Base-by-base conservation (phyloP, 2,797 vertebrate species). In the Anguilla pacifica region DNA sequence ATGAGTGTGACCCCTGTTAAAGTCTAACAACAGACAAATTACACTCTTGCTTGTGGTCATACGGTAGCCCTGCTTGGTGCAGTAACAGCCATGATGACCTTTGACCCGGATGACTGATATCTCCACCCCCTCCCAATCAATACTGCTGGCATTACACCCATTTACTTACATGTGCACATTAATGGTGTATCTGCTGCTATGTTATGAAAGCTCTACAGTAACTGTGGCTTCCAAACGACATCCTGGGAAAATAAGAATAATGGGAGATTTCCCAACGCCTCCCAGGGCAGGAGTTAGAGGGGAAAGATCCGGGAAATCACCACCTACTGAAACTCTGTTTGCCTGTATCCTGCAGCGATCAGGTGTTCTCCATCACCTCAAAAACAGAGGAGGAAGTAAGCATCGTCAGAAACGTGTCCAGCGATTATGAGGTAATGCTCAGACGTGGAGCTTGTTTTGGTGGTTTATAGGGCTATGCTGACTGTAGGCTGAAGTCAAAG, bases 301-400 rank as follows among this genome's bases (percentile, higher is more conserved):
- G 10, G 51, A 51, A 51, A 51, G 51, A 51, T 6, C 51, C 51
- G 5, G 51, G 51, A 10, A 51, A 6, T 51, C 51, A 10, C 51
- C 10, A 10, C 6, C 51, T 51, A 1, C 10, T 51, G 51, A 51
- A 51, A 51, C 6, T 6, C 51, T 51, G 51, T 51, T 84, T 84
- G 81, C 39, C 82, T 4, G 43, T 88, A 79, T 83, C 15, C 87
- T 87, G 31, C 89, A 97, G 96, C 84, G 95, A 96, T 72, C 92
- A 95, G 61, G 91, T 97, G 90, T 89, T 96, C 77, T 94, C 94
- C 39, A 94, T 97, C 87, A 96, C 91, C 82, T 93, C 95, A 0
- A 83, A 64, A 83, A 96, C 94, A 57, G 85, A 91, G 67, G 92
- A 95, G 43, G 93, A 96, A 72, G 94, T 95, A 55, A 92, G 92